Evolutionary conservation across 2,888 invertebrate species (phyloP), one percentile per base, ranked within the genome.

Genomic region (Choristoneura rosaceana): DNA sequence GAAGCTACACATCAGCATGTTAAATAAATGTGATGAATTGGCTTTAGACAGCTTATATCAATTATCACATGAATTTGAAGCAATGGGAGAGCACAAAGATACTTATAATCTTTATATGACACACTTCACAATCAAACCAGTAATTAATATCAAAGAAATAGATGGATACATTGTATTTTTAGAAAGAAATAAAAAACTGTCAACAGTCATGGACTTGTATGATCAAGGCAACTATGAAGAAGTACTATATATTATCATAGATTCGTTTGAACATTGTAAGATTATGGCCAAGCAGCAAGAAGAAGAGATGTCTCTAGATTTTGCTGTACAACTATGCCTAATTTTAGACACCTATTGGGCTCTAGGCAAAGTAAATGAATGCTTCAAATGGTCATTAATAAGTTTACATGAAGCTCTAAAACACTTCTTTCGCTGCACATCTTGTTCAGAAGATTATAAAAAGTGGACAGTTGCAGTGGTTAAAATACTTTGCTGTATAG

Each of bases 371-470:
- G 90, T 90, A 12, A 92, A 96, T 74, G 95, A 96, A 61, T 97
- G 97, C 82, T 95, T 97, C 74, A 91, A 96, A 76, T 98, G 97
- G 97, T 95, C 96, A 1, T 96, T 98, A 79, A 95, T 95, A 69
- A 97, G 96, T 80, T 91, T 98, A 33, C 95, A 97, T 83, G 98
- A 98, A 90, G 95, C 96, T 1, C 92, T 97, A 67, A 95, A 95
- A 67, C 95, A 96, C 85, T 96, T 95, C 81, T 93, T 95, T 76
- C 82, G 90, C 55, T 88, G 82, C 45, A 90, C 92, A n/a, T 89
- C 91, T 74, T 92, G 92, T 5, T 88, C 89, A 55, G 78, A 85
- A 70, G 92, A 94, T 75, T 93, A 93, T 77, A 87, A 94, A 3
- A 94, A 92, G 75, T 94, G 94, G 94, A 89, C 89, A 9, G 75